phyloP scores from a whole-genome alignment of 2,113 vertebrate species.

The Daubentonia madagascariensis region DNA sequence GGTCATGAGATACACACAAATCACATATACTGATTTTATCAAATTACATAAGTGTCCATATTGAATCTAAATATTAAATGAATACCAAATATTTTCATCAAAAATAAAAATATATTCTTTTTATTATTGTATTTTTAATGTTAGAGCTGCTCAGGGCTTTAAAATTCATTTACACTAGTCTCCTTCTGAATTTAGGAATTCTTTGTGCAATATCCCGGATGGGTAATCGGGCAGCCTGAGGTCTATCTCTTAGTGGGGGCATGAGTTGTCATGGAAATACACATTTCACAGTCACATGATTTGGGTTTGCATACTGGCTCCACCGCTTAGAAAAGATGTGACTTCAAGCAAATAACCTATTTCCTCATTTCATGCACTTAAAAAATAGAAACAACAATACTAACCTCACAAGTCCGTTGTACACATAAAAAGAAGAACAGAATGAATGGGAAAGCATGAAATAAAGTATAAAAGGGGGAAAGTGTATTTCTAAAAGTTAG shows the following conservation, averaged over 20 bases:
- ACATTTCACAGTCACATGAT: background rate
- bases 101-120: background rate
- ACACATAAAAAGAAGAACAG: background rate
- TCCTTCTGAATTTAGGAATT: background rate
- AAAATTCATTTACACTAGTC: background rate
- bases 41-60: background rate
- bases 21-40: background rate
- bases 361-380: background rate
- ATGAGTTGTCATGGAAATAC: background rate
- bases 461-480: fast-evolving
- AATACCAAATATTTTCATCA: background rate
- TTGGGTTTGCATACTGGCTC: background rate
- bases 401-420: background rate
- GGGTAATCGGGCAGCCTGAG: background rate
- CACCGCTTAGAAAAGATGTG: background rate
- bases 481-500: background rate
- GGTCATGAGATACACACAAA: background rate
- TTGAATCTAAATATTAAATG: background rate
- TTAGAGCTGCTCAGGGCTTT: background rate
- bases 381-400: background rate
- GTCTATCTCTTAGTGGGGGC: background rate
- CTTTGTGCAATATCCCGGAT: background rate
- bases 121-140: background rate
- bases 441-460: background rate
- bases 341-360: background rate